These are phyloP conservation scores for Tetheella fluctuosa DNA, from an alignment of 2,888 invertebrate species.

Conservation along the genomic window DNA sequence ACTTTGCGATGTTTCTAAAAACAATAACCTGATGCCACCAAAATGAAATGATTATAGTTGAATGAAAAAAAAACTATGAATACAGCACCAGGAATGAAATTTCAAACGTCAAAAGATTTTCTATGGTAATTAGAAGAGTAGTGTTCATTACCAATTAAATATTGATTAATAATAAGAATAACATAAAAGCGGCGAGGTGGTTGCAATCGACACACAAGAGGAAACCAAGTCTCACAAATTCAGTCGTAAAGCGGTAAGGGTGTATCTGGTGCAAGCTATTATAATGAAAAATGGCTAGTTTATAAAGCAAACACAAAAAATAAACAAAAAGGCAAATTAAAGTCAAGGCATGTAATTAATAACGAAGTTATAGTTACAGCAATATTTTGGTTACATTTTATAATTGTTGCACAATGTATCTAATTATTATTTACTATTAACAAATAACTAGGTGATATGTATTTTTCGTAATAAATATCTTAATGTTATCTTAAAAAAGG, in stretches of 20 bases:
- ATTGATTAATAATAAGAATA: too few species aligned
- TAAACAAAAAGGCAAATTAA: slow-evolving; percentile 19
- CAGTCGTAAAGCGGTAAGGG: background rate
- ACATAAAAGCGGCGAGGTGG: background rate
- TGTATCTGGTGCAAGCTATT: background rate
- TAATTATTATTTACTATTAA: slow-evolving; percentile 31
- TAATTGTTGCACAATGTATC: slow-evolving; percentile 26
- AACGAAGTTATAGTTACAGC: slow-evolving; percentile 27
- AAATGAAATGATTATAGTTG: background rate
- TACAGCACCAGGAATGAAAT: too few species aligned
- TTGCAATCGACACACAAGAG: background rate
- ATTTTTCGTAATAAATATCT: slow-evolving; percentile 38
- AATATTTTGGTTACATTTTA: slow-evolving; percentile 33
- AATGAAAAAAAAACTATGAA: too few species aligned
- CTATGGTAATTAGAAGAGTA: too few species aligned
- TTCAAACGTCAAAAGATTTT: too few species aligned
- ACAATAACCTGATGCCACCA: background rate
- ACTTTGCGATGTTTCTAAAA: background rate
- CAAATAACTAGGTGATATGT: slow-evolving; percentile 48
- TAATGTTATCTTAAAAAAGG: slow-evolving; percentile 36
- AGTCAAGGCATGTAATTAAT: slow-evolving; percentile 27
- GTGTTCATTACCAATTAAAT: too few species aligned
- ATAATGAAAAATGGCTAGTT: background rate
- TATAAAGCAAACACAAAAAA: background rate
- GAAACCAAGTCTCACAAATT: background rate